Conservation (phyloP, 1,140 invertebrate genomes). For the Magallana gigas region DNA sequence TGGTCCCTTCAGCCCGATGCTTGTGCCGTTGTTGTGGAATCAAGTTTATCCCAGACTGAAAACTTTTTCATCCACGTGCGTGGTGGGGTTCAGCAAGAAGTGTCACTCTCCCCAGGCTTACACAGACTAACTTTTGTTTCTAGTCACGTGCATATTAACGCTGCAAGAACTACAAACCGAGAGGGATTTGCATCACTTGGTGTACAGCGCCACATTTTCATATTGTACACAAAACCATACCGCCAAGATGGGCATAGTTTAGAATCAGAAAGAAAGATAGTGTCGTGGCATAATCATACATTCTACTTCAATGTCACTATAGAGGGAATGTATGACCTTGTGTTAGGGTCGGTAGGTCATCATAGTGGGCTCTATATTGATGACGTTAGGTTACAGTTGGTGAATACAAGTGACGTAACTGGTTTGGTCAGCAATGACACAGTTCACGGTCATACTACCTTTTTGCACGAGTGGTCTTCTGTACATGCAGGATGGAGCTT, state of each 20-base stretch:
- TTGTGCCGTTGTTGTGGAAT: constrained; percentile 44
- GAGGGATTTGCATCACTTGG: constrained; percentile 56
- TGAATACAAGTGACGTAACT: background rate
- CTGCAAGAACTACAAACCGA: constrained; percentile 42
- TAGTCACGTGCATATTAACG: constrained; percentile 43
- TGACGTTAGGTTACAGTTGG: constrained; percentile 46
- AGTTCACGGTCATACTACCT: constrained; percentile 51
- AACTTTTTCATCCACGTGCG: constrained; percentile 40
- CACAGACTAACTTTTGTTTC: constrained; percentile 57
- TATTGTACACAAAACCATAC: constrained; percentile 54
- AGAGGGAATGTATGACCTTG: background rate
- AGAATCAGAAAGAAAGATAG: background rate
- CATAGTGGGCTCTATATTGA: constrained; percentile 53
- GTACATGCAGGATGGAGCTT: constrained; percentile 64
- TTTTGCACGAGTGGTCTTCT: constrained; percentile 63
- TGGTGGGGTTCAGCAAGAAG: constrained; percentile 47
- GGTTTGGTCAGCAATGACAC: background rate
- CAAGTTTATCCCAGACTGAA: constrained; percentile 39
- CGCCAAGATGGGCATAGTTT: constrained; percentile 24
- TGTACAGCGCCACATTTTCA: constrained; percentile 50
- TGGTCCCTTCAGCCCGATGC: constrained; percentile 37
- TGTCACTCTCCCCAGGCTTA: constrained; percentile 20
- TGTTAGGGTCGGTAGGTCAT: constrained; percentile 39
- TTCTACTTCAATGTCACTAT: constrained; percentile 53
- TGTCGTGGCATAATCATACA: constrained; percentile 61